These are phyloP conservation scores for Picathartes gymnocephalus DNA, from an alignment of 2,113 vertebrate genomes.

Conservation along the genomic window DNA sequence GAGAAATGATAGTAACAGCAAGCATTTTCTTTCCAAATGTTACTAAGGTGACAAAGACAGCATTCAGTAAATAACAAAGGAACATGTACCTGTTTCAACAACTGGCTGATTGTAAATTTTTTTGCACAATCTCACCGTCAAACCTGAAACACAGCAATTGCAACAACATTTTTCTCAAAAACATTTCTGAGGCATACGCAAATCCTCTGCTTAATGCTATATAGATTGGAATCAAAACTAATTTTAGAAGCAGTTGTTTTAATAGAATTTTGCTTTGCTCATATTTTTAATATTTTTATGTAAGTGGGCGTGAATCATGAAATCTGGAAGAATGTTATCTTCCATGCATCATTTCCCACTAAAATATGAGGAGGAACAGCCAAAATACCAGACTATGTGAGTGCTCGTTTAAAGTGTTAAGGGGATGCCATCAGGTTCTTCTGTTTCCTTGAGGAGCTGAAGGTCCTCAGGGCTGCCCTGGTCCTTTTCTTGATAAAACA, in stretches of 20 bases:
- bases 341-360: background rate
- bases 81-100: background rate
- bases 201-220: background rate
- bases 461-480: background rate
- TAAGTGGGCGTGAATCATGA: background rate
- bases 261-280: background rate
- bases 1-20: background rate
- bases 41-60: background rate
- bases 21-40: background rate
- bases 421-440: background rate
- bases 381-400: background rate
- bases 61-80: background rate
- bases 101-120: background rate
- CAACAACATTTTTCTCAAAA: background rate
- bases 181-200: background rate
- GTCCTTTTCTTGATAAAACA: background rate
- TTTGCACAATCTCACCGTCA: background rate
- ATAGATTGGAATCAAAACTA: background rate
- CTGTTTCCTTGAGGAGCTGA: background rate
- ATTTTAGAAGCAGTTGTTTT: background rate
- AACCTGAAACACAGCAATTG: background rate
- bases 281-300: background rate
- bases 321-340: background rate
- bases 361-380: background rate
- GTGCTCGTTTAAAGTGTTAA: background rate